Base-by-base conservation (phyloP, 2,113 vertebrate species). In the Clarias magur region DNA sequence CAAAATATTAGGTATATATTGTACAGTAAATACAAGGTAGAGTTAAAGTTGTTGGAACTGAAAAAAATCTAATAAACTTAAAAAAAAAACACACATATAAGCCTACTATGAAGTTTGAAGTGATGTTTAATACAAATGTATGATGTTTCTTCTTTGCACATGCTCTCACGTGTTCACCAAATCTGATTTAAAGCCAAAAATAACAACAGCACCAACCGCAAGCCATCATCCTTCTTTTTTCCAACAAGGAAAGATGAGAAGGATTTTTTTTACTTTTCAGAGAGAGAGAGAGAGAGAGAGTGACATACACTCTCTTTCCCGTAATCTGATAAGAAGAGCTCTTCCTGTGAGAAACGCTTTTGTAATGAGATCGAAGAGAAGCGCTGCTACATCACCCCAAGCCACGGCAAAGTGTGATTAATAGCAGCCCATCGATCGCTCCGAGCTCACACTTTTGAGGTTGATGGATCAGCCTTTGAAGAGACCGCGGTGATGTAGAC, bases 301-400 rank as follows among this genome's bases (percentile, higher is more conserved):
- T 0, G 34, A 38, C 2, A 38, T 2, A 38, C 63, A 85, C 88
- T 88, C 82, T 70, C 48, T 72, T 85, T 87, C 83, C 84, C 38
- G 73, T 94, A 94, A 94, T 93, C 87, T 3, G 88, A 95, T 95
- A 90, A 94, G 13, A 42, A 30, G 1, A 80, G 88, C 92, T 94
- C 92, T 93, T 94, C 89, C 93, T 91, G 91, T 90, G 88, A 94
- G 93, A 93, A 79, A 92, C 85, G 86, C 90, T 93, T 88, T 90
- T 63, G 80, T 95, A 95, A 95, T 84, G 87, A 93, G 94, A 94
- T 95, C 95, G 89, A 86, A 88, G 88, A 87, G 78, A 91, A 92
- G 91, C 86, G 88, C 89, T 90, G 93, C 88, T 90, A 91, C 90
- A 90, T 93, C 90, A 91, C 38, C 80, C 84, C 65, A 70, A 65